Evolutionary conservation across 2,797 vertebrate genomes (phyloP).

Genomic region (Propithecus perrieri): DNA sequence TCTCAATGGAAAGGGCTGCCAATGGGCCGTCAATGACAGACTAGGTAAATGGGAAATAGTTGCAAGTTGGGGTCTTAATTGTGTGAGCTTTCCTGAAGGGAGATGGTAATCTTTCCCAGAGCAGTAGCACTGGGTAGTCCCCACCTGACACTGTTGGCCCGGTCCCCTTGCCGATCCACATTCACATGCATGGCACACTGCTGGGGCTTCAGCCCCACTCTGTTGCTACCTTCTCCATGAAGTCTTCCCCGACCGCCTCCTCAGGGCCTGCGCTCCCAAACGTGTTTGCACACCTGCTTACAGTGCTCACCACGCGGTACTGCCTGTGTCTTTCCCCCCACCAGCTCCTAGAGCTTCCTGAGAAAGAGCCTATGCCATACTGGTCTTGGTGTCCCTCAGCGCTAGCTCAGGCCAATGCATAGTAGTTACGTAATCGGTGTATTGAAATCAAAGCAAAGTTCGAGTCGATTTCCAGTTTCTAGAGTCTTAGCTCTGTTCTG

Average conservation of each 20-base stretch:
- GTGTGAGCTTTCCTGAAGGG: not conserved
- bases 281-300: accelerated
- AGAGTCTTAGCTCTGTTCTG: not conserved
- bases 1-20: conserved; percentile 78
- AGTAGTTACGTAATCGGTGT: not conserved
- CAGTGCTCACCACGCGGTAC: accelerated
- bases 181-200: not conserved
- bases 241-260: not conserved
- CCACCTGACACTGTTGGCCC: not conserved
- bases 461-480: not conserved
- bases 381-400: not conserved
- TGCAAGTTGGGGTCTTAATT: not conserved
- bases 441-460: not conserved
- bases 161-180: not conserved
- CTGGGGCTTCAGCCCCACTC: not conserved
- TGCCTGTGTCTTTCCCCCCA: not conserved
- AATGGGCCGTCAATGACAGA: conserved; percentile 69
- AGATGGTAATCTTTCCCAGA: not conserved
- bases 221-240: not conserved
- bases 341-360: not conserved
- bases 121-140: not conserved
- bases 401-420: too few relatives aligned
- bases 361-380: not conserved
- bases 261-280: not conserved
- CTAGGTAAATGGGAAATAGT: conserved; percentile 60